These are phyloP conservation scores for Brachyalestes nurse DNA, from an alignment of 2,797 vertebrate species.

Conservation along the genomic window DNA sequence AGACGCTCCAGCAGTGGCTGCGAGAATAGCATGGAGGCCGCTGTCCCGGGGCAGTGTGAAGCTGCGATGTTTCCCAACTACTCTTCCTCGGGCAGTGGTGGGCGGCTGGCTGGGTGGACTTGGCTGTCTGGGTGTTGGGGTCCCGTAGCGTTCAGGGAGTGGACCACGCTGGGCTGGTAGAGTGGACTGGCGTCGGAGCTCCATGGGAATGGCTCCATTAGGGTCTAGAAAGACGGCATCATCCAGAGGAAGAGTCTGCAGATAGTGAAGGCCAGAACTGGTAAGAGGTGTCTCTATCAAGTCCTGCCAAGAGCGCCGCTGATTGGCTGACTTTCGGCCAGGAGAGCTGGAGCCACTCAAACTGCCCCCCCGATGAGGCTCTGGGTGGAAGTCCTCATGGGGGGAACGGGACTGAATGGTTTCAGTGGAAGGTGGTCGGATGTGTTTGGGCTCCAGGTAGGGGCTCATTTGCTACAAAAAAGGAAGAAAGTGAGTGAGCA, in stretches of 20 bases:
- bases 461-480: conserved; percentile 85
- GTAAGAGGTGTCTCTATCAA: conserved; percentile 91
- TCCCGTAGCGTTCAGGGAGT: conserved; percentile 90
- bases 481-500: not conserved
- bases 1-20: conserved; percentile 78
- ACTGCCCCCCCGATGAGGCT: conserved; percentile 77
- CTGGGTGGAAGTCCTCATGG: conserved; percentile 90
- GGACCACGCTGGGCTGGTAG: conserved; percentile 91
- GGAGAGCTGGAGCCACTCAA: conserved; percentile 80
- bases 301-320: conserved; percentile 96
- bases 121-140: conserved; percentile 80
- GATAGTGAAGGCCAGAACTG: conserved; percentile 91
- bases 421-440: conserved; percentile 92
- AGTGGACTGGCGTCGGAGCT: conserved; percentile 93
- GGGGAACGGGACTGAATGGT: conserved; percentile 94
- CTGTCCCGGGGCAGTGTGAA: conserved; percentile 96
- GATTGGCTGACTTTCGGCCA: conserved; percentile 86
- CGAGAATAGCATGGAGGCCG: conserved; percentile 92
- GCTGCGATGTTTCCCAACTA: conserved; percentile 87
- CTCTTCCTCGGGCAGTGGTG: conserved; percentile 63
- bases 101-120: conserved; percentile 58
- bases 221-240: conserved; percentile 85
- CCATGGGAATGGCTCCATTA: conserved; percentile 80
- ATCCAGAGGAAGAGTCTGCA: conserved; percentile 93
- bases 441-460: conserved; percentile 92